A percentile compares a stretch with the other conserved stretches of the same genome.
These are phyloP conservation scores for Tenebrio molitor DNA, from an alignment of 1,140 invertebrate genomes.

Conservation along the genomic window DNA sequence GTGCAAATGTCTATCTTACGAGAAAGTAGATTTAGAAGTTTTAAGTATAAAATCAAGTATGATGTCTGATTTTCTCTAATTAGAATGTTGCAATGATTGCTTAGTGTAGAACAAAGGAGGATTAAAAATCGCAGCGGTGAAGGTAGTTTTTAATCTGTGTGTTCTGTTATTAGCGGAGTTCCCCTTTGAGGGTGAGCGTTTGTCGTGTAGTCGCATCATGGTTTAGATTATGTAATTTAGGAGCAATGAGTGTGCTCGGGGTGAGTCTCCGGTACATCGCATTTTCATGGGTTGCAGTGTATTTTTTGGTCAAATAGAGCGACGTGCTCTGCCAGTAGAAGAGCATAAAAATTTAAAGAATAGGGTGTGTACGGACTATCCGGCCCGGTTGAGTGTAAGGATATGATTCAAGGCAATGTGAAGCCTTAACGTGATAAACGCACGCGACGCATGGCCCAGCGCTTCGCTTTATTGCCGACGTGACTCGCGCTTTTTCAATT, in stretches of 20 bases:
- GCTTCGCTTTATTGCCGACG: slow-evolving; percentile 66
- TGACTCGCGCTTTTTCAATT: slow-evolving; percentile 67
- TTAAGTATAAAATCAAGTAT: no score
- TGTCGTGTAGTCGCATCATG: no score
- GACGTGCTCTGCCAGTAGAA: slow-evolving; percentile 19
- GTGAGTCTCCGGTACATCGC: neutral
- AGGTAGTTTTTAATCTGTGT: no score
- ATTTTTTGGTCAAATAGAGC: slow-evolving; percentile 24
- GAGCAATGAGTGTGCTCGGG: neutral
- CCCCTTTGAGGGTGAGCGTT: no score
- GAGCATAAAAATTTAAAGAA: slow-evolving; percentile 36
- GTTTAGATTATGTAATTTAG: neutral
- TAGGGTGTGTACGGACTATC: slow-evolving; percentile 41
- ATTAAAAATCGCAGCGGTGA: no score
- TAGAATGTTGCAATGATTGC: no score
- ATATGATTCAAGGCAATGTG: slow-evolving; percentile 57
- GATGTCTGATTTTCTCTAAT: no score
- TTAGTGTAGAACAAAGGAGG: no score
- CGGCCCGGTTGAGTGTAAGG: slow-evolving; percentile 54
- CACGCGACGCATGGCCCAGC: slow-evolving; percentile 62
- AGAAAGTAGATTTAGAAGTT: no score
- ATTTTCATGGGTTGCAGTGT: slow-evolving; percentile 15
- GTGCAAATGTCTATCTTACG: no score
- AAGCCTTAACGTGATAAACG: slow-evolving; percentile 63
- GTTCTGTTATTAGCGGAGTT: no score